phyloP scores from a whole-genome alignment of 2,888 invertebrate species.

The Epirrhoe alternata region DNA sequence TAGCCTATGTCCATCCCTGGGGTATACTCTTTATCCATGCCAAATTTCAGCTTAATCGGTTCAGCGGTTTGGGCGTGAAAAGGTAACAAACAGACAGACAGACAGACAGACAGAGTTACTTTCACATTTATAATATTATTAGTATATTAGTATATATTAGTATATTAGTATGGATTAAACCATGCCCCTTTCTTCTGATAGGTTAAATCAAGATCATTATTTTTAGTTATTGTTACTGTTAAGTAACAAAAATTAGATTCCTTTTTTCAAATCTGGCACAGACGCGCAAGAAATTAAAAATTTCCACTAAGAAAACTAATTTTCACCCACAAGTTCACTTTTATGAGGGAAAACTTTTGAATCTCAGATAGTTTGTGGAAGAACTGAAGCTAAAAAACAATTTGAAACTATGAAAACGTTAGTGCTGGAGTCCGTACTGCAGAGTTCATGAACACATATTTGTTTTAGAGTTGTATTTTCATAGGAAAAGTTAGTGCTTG shows the following conservation, averaged over 20 bases:
- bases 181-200: too few species aligned
- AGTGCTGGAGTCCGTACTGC: not conserved
- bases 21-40: too few species aligned
- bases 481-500: conserved; percentile 6
- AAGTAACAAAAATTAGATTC: not conserved
- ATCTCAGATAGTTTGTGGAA: not conserved
- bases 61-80: too few species aligned
- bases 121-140: too few species aligned
- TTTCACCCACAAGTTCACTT: conserved; percentile 1
- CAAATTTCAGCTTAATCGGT: too few species aligned
- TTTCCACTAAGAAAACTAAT: not conserved
- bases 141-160: too few species aligned
- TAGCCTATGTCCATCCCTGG: too few species aligned
- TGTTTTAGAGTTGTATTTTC: conserved; percentile 11
- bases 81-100: too few species aligned
- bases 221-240: not conserved
- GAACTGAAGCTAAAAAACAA: not conserved
- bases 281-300: not conserved
- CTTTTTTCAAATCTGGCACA: not conserved
- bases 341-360: not conserved
- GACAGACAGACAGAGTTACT: too few species aligned
- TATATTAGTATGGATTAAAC: too few species aligned
- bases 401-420: conserved; percentile 17
- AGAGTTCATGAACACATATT: conserved; percentile 17
- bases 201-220: not conserved